phyloP scores from a whole-genome alignment of 2,113 vertebrate species.

The Lophius piscatorius region DNA sequence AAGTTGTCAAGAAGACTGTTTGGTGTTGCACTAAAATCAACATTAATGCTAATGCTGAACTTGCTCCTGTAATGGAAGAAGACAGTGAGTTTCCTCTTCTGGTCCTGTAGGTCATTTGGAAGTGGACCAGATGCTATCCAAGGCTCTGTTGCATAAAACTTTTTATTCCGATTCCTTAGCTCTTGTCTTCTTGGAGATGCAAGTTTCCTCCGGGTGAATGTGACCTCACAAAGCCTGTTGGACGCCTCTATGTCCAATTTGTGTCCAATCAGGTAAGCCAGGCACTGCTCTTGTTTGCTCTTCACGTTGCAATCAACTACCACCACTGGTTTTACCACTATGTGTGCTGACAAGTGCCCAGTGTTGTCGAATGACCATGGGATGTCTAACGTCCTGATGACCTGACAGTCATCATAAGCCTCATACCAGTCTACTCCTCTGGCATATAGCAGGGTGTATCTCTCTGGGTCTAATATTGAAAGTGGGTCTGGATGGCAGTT shows the following conservation, averaged over 20 bases:
- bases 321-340: slow-evolving; percentile 60
- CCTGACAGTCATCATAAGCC: slow-evolving; percentile 80
- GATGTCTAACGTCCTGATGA: slow-evolving; percentile 75
- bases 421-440: slow-evolving; percentile 74
- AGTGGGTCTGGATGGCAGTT: slow-evolving; percentile 64
- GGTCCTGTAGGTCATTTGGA: slow-evolving; percentile 54
- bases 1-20: slow-evolving; percentile 56
- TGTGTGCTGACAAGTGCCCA: slow-evolving; percentile 46
- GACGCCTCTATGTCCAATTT: slow-evolving; percentile 67
- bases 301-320: slow-evolving; percentile 53
- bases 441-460: slow-evolving; percentile 73
- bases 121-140: slow-evolving; percentile 71
- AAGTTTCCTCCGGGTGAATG: slow-evolving; percentile 79
- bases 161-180: slow-evolving; percentile 63
- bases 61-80: slow-evolving; percentile 65
- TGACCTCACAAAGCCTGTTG: slow-evolving; percentile 74
- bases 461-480: slow-evolving; percentile 73
- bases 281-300: slow-evolving; percentile 38
- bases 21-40: slow-evolving; percentile 53
- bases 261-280: slow-evolving; percentile 75
- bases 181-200: slow-evolving; percentile 68
- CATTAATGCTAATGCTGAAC: slow-evolving; percentile 63
- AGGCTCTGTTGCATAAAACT: slow-evolving; percentile 76
- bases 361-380: slow-evolving; percentile 62
- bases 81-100: slow-evolving; percentile 57